Evolutionary conservation across 1,140 invertebrate genomes (phyloP), one percentile per base, ranked within the genome.

Genomic region (Carposina sasakii): DNA sequence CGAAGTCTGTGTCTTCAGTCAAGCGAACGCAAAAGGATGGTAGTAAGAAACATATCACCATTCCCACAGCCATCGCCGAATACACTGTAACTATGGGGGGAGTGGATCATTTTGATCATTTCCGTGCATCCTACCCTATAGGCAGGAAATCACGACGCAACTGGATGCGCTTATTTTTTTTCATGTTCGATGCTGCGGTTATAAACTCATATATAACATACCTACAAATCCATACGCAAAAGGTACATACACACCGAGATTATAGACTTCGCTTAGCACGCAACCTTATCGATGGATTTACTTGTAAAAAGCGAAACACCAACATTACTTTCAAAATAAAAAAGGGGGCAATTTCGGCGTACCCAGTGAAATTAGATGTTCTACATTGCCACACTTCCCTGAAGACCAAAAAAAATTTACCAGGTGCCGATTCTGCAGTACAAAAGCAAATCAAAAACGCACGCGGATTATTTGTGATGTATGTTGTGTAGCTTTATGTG

Each of bases 41-140:
- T n/a, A n/a, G n/a, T n/a, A n/a, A n/a, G n/a, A n/a, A n/a, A n/a
- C n/a, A n/a, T n/a, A n/a, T n/a, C n/a, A n/a, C n/a, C n/a, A n/a
- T n/a, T n/a, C n/a, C n/a, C n/a, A n/a, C n/a, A n/a, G n/a, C n/a
- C n/a, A n/a, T n/a, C n/a, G n/a, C n/a, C n/a, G n/a, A 23, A 16
- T 42, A 42, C 15, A 42, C 40, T 24, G 13, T n/a, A 24, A 41
- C 15, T 17, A 60, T 60, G 52, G 61, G 54, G 3, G 54, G 61
- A 15, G 58, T 57, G 10, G 62, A 65, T 40, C 44, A 50, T 15
- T 61, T 65, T 41, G 58, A 61, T 47, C 58, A 65, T 33, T 61
- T 42, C 19, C 31, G 58, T 17, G 26, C 22, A 13, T 60, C 61
- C 1, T 64, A 64, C 15, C 23, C 49, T 10, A 53, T 64, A 24